Base-by-base conservation (phyloP, 2,888 invertebrate species). In the Mimas tiliae region DNA sequence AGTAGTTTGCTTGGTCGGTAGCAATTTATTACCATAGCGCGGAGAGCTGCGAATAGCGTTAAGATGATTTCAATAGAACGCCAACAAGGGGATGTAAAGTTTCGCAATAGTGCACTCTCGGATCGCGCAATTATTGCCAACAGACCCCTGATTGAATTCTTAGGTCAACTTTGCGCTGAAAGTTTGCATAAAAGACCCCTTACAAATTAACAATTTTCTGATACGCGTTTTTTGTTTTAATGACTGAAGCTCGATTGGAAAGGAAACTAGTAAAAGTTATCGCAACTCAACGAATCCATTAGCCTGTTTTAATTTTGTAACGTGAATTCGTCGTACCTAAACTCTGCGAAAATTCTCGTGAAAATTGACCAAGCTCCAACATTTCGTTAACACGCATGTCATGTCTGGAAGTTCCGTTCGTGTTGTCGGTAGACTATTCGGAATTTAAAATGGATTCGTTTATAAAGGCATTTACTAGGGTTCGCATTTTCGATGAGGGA, bases 371-470 rank as follows among this genome's bases (percentile, higher is more conserved):
- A 83, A 85, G 82, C 87, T 84, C 85, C 85, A 87, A 84, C 86
- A 82, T 87, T 89, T 86, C 83, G 88, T 91, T 90, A 89, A 85
- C 89, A 91, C 90, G 90, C 91, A 87, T 88, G 89, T 90, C 91
- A 90, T 91, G 91, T 87, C 90, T 91, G 84, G 78, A 84, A 88
- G 88, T 89, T 88, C 86, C 87, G 87, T 84, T 85, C 84, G 82
- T 88, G 88, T 87, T 89, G 88, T 87, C 83, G 86, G 89, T 89
- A 87, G 88, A 86, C 87, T 89, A 90, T 89, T 87, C 83, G 83
- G 80, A 91, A 89, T 93, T 90, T 90, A 89, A 90, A 92, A 90
- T 89, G 86, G 86, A 88, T 90, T 89, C 90, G 90, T 89, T 90
- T 93, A 90, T 89, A 89, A 89, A 90, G 86, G 89, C 85, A 90